These are phyloP conservation scores for Gobius niger DNA, from an alignment of 2,113 vertebrate species.

Conservation along the genomic window DNA sequence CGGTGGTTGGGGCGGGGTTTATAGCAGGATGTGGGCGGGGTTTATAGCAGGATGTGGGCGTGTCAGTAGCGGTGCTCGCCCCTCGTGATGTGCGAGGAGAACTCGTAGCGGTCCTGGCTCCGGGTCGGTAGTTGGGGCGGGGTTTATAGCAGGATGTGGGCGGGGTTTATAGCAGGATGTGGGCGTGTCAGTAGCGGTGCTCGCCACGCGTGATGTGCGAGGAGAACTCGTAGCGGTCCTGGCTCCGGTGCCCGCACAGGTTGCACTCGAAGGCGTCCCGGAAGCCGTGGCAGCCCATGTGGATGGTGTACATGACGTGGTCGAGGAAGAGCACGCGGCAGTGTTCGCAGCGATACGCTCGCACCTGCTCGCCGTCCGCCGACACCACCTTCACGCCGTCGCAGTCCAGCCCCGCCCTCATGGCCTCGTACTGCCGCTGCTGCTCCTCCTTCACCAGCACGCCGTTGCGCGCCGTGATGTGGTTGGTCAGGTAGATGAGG, in stretches of 20 bases:
- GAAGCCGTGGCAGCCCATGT: slow-evolving; percentile 99
- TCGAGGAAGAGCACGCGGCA: slow-evolving; percentile 96
- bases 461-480: slow-evolving; percentile 89
- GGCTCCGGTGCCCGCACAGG: slow-evolving; percentile 96
- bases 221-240: slow-evolving; percentile 98
- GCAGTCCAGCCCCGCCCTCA: slow-evolving; percentile 79
- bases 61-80: slow-evolving; percentile 91
- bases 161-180: no score
- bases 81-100: slow-evolving; percentile 96
- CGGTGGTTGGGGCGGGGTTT: no score
- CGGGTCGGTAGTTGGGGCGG: slow-evolving; percentile 41
- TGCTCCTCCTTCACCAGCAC: slow-evolving; percentile 90
- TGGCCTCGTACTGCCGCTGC: slow-evolving; percentile 85
- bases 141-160: background rate
- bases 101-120: slow-evolving; percentile 97
- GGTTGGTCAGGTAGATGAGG: slow-evolving; percentile 96
- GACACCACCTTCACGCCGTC: slow-evolving; percentile 91
- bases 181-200: slow-evolving; percentile 81
- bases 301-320: slow-evolving; percentile 99
- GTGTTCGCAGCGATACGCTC: slow-evolving; percentile 91
- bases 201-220: slow-evolving; percentile 98
- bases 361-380: slow-evolving; percentile 86
- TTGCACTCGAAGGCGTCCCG: slow-evolving; percentile 98
- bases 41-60: no score
- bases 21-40: no score